phyloP scores from a whole-genome alignment of 2,113 vertebrate species.

The Microcebus tavaratra region DNA sequence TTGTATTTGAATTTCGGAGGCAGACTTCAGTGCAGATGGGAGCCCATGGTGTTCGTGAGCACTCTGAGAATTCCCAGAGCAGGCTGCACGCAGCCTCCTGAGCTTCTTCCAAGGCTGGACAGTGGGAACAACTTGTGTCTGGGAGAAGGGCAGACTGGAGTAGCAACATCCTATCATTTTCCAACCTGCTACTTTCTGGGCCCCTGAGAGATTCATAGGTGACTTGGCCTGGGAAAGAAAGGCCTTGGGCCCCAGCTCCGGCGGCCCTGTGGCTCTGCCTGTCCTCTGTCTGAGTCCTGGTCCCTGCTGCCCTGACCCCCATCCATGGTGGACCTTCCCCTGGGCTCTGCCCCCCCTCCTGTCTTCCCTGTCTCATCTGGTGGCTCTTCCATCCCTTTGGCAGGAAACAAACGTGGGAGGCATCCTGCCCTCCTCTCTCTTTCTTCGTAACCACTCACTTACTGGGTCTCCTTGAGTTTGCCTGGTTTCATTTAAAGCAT shows the following conservation, averaged over 20 bases:
- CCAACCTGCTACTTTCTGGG: background rate
- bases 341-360: background rate
- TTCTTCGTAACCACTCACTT: background rate
- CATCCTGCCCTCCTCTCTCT: background rate
- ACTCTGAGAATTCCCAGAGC: background rate
- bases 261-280: background rate
- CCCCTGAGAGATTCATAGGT: background rate
- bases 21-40: background rate
- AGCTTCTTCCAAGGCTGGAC: background rate
- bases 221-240: background rate
- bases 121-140: background rate
- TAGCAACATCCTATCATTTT: background rate
- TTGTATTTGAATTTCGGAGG: background rate
- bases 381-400: background rate
- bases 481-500: constrained; percentile 5
- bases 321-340: rapidly evolving
- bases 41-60: background rate
- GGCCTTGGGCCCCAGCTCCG: rapidly evolving
- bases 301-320: background rate
- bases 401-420: background rate
- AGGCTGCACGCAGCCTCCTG: background rate
- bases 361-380: background rate
- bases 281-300: background rate
- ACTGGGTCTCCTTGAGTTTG: background rate
- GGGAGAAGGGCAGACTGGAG: background rate